Evolutionary conservation across 2,797 vertebrate genomes (phyloP).

Genomic region (Australoheros facetus): DNA sequence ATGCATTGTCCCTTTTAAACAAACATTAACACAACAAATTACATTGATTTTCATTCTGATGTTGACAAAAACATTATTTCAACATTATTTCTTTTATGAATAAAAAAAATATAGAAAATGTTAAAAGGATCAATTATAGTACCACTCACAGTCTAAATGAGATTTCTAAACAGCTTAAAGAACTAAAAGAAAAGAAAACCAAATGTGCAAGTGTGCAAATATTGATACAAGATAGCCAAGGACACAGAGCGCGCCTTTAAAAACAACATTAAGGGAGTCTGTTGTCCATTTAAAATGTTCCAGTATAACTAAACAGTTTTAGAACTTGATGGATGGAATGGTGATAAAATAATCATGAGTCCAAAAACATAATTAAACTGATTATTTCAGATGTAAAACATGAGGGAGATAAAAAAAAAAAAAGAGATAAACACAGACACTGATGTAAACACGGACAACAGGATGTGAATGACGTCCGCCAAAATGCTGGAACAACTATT

Average conservation of each 20-base stretch:
- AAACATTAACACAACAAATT: too few relatives aligned
- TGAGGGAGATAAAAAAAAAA: not conserved
- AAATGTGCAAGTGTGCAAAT: not conserved
- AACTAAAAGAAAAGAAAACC: not conserved
- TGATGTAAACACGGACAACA: slow-evolving; percentile 48
- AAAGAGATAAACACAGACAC: slow-evolving; percentile 23
- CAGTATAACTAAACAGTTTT: not conserved
- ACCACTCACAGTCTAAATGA: not conserved
- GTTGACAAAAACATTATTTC: not conserved
- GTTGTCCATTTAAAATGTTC: slow-evolving; percentile 2
- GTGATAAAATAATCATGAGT: not conserved
- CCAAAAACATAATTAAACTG: slow-evolving; percentile 1
- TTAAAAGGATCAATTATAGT: not conserved
- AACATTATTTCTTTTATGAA: not conserved
- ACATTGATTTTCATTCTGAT: not conserved
- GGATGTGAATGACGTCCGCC: slow-evolving; percentile 47
- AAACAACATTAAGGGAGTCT: not conserved
- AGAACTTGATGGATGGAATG: not conserved
- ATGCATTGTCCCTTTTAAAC: too few relatives aligned
- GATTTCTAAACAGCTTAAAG: not conserved
- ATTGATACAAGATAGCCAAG: slow-evolving; percentile 1
- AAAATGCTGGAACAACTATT: slow-evolving; percentile 62
- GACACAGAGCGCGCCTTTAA: not conserved
- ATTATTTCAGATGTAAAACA: slow-evolving; percentile 1
- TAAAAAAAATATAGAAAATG: not conserved